Base-by-base conservation (phyloP, 2,888 invertebrate genomes). In the Dryococelus australis region DNA sequence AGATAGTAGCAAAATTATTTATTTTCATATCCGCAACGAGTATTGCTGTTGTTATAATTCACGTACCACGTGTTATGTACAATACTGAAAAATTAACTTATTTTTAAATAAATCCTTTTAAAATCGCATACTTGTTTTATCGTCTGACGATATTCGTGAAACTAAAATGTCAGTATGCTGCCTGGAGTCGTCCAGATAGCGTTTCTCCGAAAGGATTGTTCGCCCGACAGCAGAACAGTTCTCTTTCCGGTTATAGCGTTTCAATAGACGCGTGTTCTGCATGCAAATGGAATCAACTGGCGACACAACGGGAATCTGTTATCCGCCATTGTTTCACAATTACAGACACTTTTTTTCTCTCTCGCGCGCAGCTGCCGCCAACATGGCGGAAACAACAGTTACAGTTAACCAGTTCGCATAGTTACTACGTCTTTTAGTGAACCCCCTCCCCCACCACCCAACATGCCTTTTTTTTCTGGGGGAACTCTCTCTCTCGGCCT, bases 261-360 rank as follows among this genome's bases (percentile, higher is more conserved):
- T 65, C 65, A 16, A 65, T 65, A 65, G 16, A 65, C 65, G 24
- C 65, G 65, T 3, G 65, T 65, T 65, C 8, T n/a, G n/a, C 3
- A 65, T 65, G 65, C 65, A 65, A 65, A 65, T 65, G 65, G 65
- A 16, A 65, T n/a, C 24, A 65, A 65, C 65, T 65, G 65, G 65
- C 65, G 65, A 65, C 65, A 47, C 65, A 65, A 65, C 16, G 65
- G 65, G 65, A 65, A 65, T 65, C 65, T 65, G 65, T 65, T 65
- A 24, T 65, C 65, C 20, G 65, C 65, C 65, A 65, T 65, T 65
- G 65, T n/a, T 65, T 65, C 65, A 65, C 65, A 65, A 65, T 65
- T 65, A 65, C 20, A 24, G 65, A 8, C n/a, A 65, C 65, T 65
- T n/a, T 8, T 65, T 65, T 24, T 16, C 65, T 65, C 65, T 65